A percentile compares a stretch with the other conserved stretches of the same genome.
Evolutionary conservation across 2,797 vertebrate species (phyloP).

Genomic region (Schizopygopsis malacanthus): DNA sequence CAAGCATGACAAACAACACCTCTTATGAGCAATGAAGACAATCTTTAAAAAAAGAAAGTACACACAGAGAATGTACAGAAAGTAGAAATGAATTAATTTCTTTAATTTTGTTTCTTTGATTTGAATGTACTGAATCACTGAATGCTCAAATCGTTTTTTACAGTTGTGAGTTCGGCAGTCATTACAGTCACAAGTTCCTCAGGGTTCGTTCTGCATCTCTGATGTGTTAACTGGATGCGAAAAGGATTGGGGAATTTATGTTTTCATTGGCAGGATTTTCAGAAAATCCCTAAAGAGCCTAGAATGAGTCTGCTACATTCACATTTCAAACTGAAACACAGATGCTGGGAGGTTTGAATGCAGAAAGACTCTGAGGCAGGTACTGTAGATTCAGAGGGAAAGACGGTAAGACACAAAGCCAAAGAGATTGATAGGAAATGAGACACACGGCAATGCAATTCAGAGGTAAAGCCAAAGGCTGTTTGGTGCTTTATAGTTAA

Average conservation of each 20-base stretch:
- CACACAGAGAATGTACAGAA: neutral
- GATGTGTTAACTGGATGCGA: constrained; percentile 38
- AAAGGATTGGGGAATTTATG: constrained; percentile 46
- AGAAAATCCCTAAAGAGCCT: constrained; percentile 4
- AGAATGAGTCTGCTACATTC: neutral
- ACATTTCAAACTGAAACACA: neutral
- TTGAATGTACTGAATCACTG: neutral
- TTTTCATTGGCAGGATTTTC: constrained; percentile 36
- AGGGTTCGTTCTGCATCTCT: constrained; percentile 32
- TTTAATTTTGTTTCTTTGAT: neutral
- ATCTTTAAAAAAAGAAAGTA: neutral
- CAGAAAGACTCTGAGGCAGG: neutral
- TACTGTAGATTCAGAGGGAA: neutral
- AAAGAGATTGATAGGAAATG: neutral
- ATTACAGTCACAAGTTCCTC: constrained; percentile 7
- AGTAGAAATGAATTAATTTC: neutral
- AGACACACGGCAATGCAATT: neutral
- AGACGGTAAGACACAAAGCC: neutral
- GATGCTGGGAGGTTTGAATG: constrained; percentile 7
- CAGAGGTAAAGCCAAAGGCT: neutral
- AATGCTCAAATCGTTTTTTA: neutral
- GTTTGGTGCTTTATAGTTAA: neutral
- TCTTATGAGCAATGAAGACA: neutral
- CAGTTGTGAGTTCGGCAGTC: neutral
- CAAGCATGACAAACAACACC: neutral